These are phyloP conservation scores for Odobenus rosmarus DNA, from an alignment of 2,113 vertebrate genomes.

Conservation along the genomic window DNA sequence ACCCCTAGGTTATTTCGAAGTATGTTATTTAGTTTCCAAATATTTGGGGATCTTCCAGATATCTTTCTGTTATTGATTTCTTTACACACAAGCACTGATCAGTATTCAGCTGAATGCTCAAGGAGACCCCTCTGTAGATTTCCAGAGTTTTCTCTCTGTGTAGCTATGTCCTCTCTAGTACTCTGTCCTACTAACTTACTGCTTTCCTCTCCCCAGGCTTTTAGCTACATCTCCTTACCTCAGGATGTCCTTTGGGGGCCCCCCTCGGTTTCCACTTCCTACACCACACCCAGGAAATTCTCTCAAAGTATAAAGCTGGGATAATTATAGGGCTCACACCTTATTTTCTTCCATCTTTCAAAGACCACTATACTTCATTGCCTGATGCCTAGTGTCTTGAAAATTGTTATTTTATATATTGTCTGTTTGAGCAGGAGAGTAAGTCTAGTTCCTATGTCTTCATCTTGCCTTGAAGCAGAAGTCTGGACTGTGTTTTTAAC, in stretches of 20 bases:
- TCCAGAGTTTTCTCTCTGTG: background rate
- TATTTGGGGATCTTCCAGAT: background rate
- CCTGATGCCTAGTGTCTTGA: background rate
- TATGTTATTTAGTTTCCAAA: background rate
- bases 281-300: background rate
- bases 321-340: background rate
- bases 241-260: background rate
- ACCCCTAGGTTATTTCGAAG: background rate
- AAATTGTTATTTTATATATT: background rate
- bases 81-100: background rate
- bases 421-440: background rate
- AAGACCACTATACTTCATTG: background rate
- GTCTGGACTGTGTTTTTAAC: background rate
- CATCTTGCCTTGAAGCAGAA: constrained; percentile 1
- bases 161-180: background rate
- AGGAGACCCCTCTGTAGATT: background rate
- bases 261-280: background rate
- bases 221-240: background rate
- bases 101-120: background rate
- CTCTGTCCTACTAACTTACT: background rate
- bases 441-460: background rate
- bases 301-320: background rate
- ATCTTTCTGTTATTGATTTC: constrained; percentile 2
- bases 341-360: background rate
- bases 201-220: background rate